Evolutionary conservation across 2,888 invertebrate species (phyloP).

Genomic region (Ectemnius cavifrons): DNA sequence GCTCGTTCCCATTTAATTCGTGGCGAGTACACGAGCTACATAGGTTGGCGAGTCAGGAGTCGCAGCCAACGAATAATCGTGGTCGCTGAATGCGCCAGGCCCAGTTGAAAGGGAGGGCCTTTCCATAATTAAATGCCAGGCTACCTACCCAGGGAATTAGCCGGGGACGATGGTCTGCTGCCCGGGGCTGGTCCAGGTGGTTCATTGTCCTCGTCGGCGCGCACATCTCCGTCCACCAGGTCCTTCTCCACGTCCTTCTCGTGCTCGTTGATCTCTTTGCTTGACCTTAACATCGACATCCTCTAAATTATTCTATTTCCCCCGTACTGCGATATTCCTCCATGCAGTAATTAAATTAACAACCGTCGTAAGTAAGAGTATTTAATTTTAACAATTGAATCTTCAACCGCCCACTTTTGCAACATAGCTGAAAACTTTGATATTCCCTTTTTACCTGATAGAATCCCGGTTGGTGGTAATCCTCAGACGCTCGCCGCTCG

Average conservation of each 20-base stretch:
- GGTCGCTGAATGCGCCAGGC: conserved; percentile 28
- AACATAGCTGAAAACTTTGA: neutral
- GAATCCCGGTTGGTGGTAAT: conserved; percentile 71
- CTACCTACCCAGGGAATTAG: conserved; percentile 70
- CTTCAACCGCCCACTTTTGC: neutral
- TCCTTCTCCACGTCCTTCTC: conserved; percentile 71
- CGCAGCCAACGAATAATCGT: conserved; percentile 35
- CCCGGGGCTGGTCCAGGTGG: conserved; percentile 75
- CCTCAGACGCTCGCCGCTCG: conserved; percentile 70
- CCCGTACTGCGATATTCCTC: neutral
- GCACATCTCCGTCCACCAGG: conserved; percentile 71
- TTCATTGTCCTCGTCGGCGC: conserved; percentile 78
- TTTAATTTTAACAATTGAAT: neutral
- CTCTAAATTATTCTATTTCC: neutral
- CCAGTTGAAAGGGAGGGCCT: conserved; percentile 53
- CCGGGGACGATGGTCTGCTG: conserved; percentile 74
- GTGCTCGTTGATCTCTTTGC: conserved; percentile 69
- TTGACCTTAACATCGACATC: conserved; percentile 50
- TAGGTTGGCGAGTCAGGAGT: conserved; percentile 7
- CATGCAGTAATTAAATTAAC: neutral
- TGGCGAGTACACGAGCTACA: conserved; percentile 13
- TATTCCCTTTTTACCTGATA: conserved; percentile 7
- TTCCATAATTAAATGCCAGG: conserved; percentile 62
- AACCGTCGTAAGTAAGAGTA: neutral
- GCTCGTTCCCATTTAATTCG: conserved; percentile 38